Evolutionary conservation across 1,140 invertebrate genomes (phyloP), one percentile per base, ranked within the genome.

Genomic region (Panonychus citri): DNA sequence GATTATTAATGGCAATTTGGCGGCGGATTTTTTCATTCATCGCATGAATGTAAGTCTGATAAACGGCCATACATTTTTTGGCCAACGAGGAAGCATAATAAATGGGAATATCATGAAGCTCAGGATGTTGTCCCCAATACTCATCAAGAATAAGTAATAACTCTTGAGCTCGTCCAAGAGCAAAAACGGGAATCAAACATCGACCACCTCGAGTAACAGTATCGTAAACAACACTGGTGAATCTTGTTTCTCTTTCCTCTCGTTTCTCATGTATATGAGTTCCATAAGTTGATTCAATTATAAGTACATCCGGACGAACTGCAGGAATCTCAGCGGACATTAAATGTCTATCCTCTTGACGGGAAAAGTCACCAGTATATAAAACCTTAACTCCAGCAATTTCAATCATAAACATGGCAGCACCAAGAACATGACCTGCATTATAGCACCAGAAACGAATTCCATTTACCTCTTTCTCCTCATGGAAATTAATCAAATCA

Each of bases 351-450:
- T 99, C 94, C 74, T 99, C 95, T 73, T 97, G 89, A 34, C 94
- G 71, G 21, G 91, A 97, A 69, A 98, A 99, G 66, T 99, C 95
- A 0, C 95, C 95, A 0, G 95, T 98, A 66, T 98, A 98, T 1
- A 98, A 70, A 55, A 95, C 79, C 73, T 90, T 89, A 17, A 94
- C 85, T 27, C 90, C 94, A 53, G 93, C 94, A 60, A 99, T 98
- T 77, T 99, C 94, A 56, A 99, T 91, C 89, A 98, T 96, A 67
- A 99, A 99, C 94, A 99, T 99, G 27, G 93, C 93, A 8, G 95
- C 95, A 0, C 95, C 95, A 0, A 99, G 71, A 0, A 99, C 95
- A 71, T 99, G 95, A 0, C 95, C 95, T 2, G 90, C 95, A 70
- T 95, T 93, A 69, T 98, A 99, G 1, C 90, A 90, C 85, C 93